Evolutionary conservation across 2,888 invertebrate genomes (phyloP), one percentile per base, ranked within the genome.

Genomic region (Acronicta alni): DNA sequence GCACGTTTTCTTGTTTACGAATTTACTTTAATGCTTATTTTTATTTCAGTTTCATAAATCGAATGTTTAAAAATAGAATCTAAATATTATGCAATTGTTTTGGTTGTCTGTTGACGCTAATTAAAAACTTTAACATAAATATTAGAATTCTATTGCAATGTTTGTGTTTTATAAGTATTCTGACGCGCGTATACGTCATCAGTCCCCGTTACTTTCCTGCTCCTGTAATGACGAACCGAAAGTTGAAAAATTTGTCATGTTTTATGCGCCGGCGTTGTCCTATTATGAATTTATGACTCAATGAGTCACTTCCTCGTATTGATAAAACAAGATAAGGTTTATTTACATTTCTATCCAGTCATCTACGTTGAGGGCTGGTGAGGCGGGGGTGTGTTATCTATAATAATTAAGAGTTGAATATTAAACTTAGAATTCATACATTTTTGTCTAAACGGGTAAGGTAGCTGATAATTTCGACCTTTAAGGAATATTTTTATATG

Each of bases 271-370:
- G 69, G 57, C 68, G 53, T 59, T 63, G 65, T 59, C 46, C 42
- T 51, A 46, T 47, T 52, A 12, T 30, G 43, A 46, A 41, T 38
- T 47, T 52, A 12, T 30, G 43, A 46, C 44, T 38, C 72, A 65
- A 26, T 71, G 71, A 75, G 42, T 75, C 79, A 76, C 47, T 66
- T 71, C 67, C 70, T 58, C 35, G 44, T 67, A 67, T 56, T 60
- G 46, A 55, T 63, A 64, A 58, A 49, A 57, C 39, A 55, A 57
- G 68, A 71, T 67, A 68, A 67, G 56, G 57, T 35, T 54, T 64
- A 63, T 71, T 72, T 72, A 67, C 59, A 60, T 59, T 59, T 54
- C 55, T 30, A 72, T 35, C 54, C 20, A 56, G 48, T 72, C 70
- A 72, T 56, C 55, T 37, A 32, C 38, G n/a, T 18, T 26, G 41